Conservation (phyloP, 30 jellyfish, hydroid and myxozoan species). For the Aurelia aurita region DNA sequence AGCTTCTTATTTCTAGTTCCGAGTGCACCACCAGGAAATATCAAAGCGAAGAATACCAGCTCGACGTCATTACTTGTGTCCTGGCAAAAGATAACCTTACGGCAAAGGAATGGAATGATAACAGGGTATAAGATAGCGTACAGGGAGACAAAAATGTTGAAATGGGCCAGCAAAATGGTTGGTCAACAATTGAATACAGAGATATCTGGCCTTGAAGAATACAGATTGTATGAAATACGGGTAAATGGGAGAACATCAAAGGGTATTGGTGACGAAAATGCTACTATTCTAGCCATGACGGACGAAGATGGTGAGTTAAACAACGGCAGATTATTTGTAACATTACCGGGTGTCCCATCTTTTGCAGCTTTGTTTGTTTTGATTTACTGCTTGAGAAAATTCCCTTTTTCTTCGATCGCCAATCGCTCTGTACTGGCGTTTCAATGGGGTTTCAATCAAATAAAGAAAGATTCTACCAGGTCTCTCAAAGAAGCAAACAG, state of each 20-base stretch:
- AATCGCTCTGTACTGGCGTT: too few relatives aligned
- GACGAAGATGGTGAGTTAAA: slow-evolving; percentile 24
- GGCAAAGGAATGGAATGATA: slow-evolving; percentile 34
- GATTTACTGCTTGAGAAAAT: too few relatives aligned
- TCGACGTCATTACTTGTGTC: slow-evolving; percentile 27
- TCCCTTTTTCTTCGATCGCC: too few relatives aligned
- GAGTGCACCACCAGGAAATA: slow-evolving; percentile 33
- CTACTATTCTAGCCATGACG: neutral
- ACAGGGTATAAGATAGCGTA: slow-evolving; percentile 1
- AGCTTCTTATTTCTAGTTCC: neutral
- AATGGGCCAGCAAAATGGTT: slow-evolving; percentile 7
- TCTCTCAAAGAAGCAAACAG: too few relatives aligned
- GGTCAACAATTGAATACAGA: neutral
- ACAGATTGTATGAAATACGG: slow-evolving; percentile 38
- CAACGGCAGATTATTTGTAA: too few relatives aligned
- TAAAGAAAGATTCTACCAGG: too few relatives aligned
- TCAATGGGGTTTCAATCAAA: too few relatives aligned
- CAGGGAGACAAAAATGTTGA: neutral
- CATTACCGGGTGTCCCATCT: too few relatives aligned
- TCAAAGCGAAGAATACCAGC: slow-evolving; percentile 9
- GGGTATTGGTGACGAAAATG: slow-evolving; percentile 14
- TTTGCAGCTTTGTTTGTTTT: too few relatives aligned
- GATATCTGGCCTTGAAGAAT: slow-evolving; percentile 12
- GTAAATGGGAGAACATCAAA: slow-evolving; percentile 21
- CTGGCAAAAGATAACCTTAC: slow-evolving; percentile 29